A percentile compares a stretch with the other conserved stretches of the same genome.
These are phyloP conservation scores for Orthosia gracilis DNA, from an alignment of 2,888 invertebrate genomes.

Conservation along the genomic window DNA sequence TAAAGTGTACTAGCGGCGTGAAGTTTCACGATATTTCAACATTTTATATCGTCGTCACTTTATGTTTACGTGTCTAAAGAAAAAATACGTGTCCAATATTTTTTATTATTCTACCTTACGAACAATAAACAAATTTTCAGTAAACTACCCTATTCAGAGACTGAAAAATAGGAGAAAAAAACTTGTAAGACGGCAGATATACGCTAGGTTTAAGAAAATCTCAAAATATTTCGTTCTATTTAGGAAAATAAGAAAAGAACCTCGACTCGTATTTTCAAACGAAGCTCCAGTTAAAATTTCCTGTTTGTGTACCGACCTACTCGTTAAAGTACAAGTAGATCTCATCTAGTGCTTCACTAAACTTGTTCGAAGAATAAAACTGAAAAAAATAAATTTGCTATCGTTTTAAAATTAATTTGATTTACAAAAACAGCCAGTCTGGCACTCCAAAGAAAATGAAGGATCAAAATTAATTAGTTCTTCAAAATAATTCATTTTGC, in stretches of 20 bases:
- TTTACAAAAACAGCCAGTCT: neutral
- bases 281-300: neutral
- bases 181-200: neutral
- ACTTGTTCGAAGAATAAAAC: constrained; percentile 10
- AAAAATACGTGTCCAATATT: too few species aligned
- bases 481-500: constrained; percentile 50
- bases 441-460: constrained; percentile 35
- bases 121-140: too few species aligned
- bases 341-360: constrained; percentile 3
- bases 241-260: neutral
- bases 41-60: too few species aligned
- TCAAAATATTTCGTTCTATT: constrained; percentile 3
- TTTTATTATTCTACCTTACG: too few species aligned
- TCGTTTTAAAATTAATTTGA: constrained; percentile 15
- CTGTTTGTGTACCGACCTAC: neutral
- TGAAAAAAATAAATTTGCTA: neutral
- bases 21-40: too few species aligned
- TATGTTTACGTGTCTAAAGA: too few species aligned
- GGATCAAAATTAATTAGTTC: constrained; percentile 41
- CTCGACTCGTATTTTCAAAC: neutral
- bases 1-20: too few species aligned
- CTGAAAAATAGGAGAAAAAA: constrained; percentile 9
- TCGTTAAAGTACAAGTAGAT: neutral
- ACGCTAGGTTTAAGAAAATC: neutral
- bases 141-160: too few species aligned